These are phyloP conservation scores for Eupithecia subfuscata DNA, from an alignment of 2,888 invertebrate genomes.

Conservation along the genomic window DNA sequence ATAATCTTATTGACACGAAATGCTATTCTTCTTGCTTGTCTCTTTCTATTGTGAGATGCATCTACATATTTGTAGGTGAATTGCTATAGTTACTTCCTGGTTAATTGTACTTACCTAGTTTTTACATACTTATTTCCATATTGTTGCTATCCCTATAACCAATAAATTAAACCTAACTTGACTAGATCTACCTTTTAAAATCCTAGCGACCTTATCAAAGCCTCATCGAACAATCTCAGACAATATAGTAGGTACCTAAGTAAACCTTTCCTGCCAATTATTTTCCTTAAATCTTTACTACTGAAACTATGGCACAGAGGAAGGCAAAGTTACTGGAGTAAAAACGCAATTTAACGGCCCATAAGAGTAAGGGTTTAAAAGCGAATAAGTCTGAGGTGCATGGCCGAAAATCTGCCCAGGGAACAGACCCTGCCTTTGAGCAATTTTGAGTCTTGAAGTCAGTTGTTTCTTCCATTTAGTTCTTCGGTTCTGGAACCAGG, in stretches of 20 bases:
- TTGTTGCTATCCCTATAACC: background rate
- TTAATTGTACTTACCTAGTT: background rate
- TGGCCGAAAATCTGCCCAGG: constrained; percentile 88
- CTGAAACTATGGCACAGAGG: constrained; percentile 56
- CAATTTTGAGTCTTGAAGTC: constrained; percentile 94
- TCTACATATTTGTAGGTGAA: background rate
- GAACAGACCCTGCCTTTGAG: constrained; percentile 92
- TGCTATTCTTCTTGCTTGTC: background rate
- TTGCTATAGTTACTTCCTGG: background rate
- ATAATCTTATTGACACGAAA: background rate
- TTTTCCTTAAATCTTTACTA: background rate
- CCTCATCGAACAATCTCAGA: constrained; percentile 1
- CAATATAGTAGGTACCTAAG: background rate
- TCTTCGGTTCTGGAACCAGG: constrained; percentile 97
- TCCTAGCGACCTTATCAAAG: background rate
- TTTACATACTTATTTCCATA: background rate
- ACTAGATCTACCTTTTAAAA: background rate
- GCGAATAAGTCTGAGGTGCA: constrained; percentile 84
- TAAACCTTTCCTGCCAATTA: background rate
- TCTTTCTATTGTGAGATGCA: background rate
- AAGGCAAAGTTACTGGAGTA: constrained; percentile 79
- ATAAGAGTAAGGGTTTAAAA: constrained; percentile 86
- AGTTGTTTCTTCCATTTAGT: constrained; percentile 99
- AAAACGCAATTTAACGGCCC: constrained; percentile 86
- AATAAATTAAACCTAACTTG: background rate